These are phyloP conservation scores for Tricholauxania praeusta DNA, from an alignment of 2,888 invertebrate genomes.

Conservation along the genomic window DNA sequence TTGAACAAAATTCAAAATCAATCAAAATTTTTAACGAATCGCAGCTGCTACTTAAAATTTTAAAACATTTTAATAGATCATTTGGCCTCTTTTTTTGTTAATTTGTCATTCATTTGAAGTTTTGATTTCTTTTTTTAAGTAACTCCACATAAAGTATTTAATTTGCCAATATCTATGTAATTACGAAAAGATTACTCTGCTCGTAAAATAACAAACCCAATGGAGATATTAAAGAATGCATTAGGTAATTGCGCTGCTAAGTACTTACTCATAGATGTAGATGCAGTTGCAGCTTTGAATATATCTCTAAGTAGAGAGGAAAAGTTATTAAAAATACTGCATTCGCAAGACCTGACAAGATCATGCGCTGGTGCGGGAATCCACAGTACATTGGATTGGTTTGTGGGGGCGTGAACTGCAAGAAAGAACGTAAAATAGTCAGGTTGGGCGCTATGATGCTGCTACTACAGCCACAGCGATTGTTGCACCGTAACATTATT, in stretches of 20 bases:
- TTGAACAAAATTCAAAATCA: neutral
- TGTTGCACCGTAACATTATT: constrained; percentile 61
- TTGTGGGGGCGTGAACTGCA: neutral
- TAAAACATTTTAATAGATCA: too few species aligned
- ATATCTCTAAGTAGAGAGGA: neutral
- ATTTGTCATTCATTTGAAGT: too few species aligned
- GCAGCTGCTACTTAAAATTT: too few species aligned
- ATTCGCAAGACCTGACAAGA: neutral
- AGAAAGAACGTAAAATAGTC: neutral
- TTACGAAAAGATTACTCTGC: too few species aligned
- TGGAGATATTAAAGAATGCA: constrained; percentile 12
- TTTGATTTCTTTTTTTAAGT: too few species aligned
- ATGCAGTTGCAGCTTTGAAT: neutral
- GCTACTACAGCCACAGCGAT: neutral
- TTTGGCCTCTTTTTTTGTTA: too few species aligned
- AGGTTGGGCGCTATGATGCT: constrained; percentile 10
- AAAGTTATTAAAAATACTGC: neutral
- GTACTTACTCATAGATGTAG: constrained; percentile 15
- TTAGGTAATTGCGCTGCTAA: constrained; percentile 23
- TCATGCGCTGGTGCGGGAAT: neutral
- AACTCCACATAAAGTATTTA: too few species aligned
- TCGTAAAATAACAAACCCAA: neutral
- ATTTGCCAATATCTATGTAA: too few species aligned
- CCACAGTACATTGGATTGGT: neutral
- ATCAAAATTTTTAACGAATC: neutral